Base-by-base conservation (phyloP, 2,113 vertebrate species). In the Bufo gargarizans region DNA sequence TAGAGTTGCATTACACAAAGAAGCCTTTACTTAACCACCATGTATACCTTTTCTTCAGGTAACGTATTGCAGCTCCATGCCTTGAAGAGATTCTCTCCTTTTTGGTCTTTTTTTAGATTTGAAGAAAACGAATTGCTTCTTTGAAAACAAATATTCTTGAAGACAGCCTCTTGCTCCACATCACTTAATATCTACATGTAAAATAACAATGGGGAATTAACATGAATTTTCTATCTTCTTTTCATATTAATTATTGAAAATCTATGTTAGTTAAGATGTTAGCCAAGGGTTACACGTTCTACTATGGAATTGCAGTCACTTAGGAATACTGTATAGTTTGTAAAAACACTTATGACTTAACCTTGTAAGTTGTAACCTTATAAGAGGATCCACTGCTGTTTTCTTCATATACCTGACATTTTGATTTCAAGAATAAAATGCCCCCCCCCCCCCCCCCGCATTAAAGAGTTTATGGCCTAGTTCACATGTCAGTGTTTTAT, bases 61-160 rank as follows among this genome's bases (percentile, higher is more conserved):
- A 89, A 43, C 78, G 49, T 80, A 87, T 81, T 20, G 0, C 3
- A 91, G 85, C 91, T 90, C 61, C 56, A 82, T 4, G 90, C 76
- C 47, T 92, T 88, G 6, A 89, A 88, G 3, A 93, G 71, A 6
- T 90, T 50, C 0, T 92, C 90, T 87, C 63, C 90, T 83, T 91
- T 91, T 71, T 91, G 91, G 72, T 85, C 86, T 53, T 90, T 89
- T 20, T 79, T 91, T 12, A 43, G 13, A 17, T 82, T 90, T 47
- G 84, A 56, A 76, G 92, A 93, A 84, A 94, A 91, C 8, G 94
- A 93, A 56, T 90, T 90, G 63, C 92, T 94, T 90, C 90, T 89
- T 0, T 1, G 88, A 77, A 86, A 88, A 67, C 92, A 90, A 69
- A 67, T 76, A 77, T 90, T 91, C 86, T 88, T 89, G 4, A 88